Base-by-base conservation (phyloP, 2,888 invertebrate species). In the Oscheius sp. region DNA sequence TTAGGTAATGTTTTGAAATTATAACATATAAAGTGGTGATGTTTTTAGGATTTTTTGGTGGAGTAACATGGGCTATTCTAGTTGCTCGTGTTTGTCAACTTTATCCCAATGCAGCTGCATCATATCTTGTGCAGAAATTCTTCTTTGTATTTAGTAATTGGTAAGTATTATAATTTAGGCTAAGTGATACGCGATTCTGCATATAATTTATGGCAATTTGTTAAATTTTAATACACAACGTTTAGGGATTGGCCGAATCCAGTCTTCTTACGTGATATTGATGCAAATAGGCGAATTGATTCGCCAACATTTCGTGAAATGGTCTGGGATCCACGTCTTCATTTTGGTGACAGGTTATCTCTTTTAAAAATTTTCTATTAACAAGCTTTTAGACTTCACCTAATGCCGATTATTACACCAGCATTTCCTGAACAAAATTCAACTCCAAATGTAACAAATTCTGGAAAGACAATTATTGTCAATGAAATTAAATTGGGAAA, bases 381-480 rank as follows among this genome's bases (percentile, higher is more conserved):
- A n/a, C n/a, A n/a, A n/a, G 23, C 13, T 55, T 55, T 55, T 35
- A 46, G 66, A n/a, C 96, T 93, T 91, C 99, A 99, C 90, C 91
- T 98, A 86, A 96, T 96, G 99, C 99, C 99, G n/a, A 98, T 99
- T 86, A 98, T 99, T 86, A 99, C 99, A 0, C 99, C 99, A 1
- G 97, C 97, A 0, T 99, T 98, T 91, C 99, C 99, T 0, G 97
- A 99, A 89, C 99, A 99, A 90, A 99, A 99, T 91, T 98, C 98
- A 2, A 99, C 98, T 3, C 98, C 96, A 90, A 98, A 99, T 89
- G 98, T 99, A 2, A 95, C 96, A 0, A 92, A 92, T 23, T 97
- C 97, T 3, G 97, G 97, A 0, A 91, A 94, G 82, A 93, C 93
- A 13, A 94, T 99, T 81, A 96, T 99, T 91, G 93, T 94, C 90